phyloP scores from a whole-genome alignment of 2,113 vertebrate species.

The Microcebus tavaratra region DNA sequence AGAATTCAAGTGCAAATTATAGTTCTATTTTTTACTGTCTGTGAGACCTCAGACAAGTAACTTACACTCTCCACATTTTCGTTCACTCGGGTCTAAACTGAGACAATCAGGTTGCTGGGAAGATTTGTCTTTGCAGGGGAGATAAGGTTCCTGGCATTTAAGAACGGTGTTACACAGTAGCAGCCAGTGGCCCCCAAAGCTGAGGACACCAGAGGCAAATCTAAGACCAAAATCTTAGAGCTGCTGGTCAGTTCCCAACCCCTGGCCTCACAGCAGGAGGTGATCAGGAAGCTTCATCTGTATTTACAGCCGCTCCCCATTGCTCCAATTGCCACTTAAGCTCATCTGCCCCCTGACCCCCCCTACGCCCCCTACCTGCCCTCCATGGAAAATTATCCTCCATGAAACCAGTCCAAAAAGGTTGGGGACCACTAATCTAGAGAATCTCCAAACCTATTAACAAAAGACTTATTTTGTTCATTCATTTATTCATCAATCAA shows the following conservation, averaged over 20 bases:
- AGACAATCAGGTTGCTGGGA: background rate
- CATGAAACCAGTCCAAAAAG: no score
- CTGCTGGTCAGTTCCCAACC: no score
- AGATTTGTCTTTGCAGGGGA: background rate
- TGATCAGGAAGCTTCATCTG: no score
- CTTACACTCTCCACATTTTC: background rate
- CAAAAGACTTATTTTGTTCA: background rate
- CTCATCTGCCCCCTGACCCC: no score
- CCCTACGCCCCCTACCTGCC: accelerated
- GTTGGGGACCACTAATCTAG: background rate
- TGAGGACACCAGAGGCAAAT: background rate
- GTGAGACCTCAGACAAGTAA: background rate
- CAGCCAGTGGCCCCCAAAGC: background rate
- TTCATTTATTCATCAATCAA: background rate
- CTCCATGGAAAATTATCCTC: no score
- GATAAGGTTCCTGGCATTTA: background rate
- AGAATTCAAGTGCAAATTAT: background rate
- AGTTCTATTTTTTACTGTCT: background rate
- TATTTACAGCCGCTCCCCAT: no score
- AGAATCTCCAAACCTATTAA: background rate
- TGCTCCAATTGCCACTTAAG: no score
- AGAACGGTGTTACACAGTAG: background rate
- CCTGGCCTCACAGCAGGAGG: no score
- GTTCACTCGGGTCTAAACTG: background rate
- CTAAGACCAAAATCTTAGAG: background rate